Evolutionary conservation across 2,113 vertebrate genomes (phyloP).

Genomic region (Macquaria ambigua): DNA sequence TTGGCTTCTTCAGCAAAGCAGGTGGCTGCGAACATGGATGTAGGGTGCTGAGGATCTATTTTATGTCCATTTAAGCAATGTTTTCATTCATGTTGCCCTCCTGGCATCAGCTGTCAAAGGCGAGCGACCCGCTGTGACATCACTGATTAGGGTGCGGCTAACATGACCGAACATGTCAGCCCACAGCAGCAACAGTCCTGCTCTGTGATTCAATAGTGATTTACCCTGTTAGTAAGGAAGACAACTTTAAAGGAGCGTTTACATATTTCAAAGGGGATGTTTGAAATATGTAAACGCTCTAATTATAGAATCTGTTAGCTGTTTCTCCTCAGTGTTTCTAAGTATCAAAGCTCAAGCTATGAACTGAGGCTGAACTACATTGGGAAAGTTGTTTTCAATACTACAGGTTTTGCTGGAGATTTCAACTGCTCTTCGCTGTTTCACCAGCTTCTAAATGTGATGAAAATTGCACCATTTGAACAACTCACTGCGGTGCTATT

Average conservation of each 20-base stretch:
- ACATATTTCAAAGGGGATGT: neutral
- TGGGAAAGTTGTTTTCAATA: neutral
- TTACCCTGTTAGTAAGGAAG: neutral
- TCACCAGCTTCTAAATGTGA: neutral
- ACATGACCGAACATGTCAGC: neutral
- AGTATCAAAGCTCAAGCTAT: neutral
- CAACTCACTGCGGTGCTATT: neutral
- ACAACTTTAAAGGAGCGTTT: neutral
- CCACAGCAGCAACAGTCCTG: neutral
- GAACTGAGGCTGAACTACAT: neutral
- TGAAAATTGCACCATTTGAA: neutral
- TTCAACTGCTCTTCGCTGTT: neutral
- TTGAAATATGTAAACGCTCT: too few species aligned
- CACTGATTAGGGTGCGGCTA: neutral
- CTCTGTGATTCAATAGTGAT: neutral
- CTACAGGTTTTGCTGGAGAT: neutral
- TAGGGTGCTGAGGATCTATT: conserved; percentile 11
- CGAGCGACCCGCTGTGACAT: neutral
- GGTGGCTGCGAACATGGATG: conserved; percentile 8
- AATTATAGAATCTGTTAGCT: too few species aligned
- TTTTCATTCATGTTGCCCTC: conserved; percentile 6
- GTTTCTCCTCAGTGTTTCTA: neutral
- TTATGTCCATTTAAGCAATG: neutral
- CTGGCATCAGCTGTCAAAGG: neutral
- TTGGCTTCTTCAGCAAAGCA: conserved; percentile 4